Base-by-base conservation (phyloP, 2,113 vertebrate genomes). In the Rana temporaria region DNA sequence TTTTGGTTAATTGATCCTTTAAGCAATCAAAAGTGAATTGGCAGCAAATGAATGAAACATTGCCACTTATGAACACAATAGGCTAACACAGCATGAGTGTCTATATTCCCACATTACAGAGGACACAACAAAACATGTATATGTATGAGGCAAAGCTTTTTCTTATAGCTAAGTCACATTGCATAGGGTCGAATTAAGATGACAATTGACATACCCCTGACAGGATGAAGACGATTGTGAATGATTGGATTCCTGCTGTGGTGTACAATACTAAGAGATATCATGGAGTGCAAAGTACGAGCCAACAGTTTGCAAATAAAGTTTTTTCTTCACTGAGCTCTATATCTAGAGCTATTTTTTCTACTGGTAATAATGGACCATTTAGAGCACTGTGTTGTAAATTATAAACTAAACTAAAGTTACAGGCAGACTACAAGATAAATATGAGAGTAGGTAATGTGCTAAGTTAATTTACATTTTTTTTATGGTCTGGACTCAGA, bases 171-270 rank as follows among this genome's bases (percentile, higher is more conserved):
- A 42, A 32, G 32, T 60, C 56, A 75, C 55, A 42, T 57, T 17
- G 56, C 48, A 71, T 71, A 22, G 7, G 26, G 48, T 17, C 22
- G 57, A 59, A 32, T 42, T 56, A 9, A 12, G 72, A 75, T 75
- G 72, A 75, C 34, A 17, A 42, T 52, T 26, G 34, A n/a, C 63
- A 77, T 77, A 52, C 60, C 38, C 74, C 42, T 75, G 59, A 76
- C 30, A 76, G 57, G 73, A 76, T 76, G n/a, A 63, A 26, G 74
- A 65, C 34, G 22, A 77, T 77, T 64, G 42, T 52, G 34, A 65
- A 65, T 65, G 59, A 77, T 77, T 63, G 56, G 57, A 34, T 17
- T 60, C 72, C 56, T 75, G 72, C 72, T 75, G 72, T 75, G 72
- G 11, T 42, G 48, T 65, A 77, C 59, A 77, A 77, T 64, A 24